Base-by-base conservation (phyloP, 2,888 invertebrate genomes). In the Yponomeuta malinellus region DNA sequence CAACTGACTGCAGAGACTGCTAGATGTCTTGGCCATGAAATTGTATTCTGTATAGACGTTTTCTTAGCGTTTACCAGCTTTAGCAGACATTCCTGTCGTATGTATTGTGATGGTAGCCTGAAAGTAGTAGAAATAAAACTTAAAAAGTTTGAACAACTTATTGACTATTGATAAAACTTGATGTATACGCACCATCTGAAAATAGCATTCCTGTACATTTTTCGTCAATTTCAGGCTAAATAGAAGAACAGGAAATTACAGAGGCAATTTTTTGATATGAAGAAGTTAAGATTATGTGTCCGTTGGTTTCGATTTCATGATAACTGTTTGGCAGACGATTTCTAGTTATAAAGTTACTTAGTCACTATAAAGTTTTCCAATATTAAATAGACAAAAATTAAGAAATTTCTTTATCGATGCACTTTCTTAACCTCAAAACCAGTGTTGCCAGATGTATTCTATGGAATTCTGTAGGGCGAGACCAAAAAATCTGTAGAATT, bases 181-280 rank as follows among this genome's bases (percentile, higher is more conserved):
- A 52, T 6, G 33, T 33, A 10, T 52, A 76, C 83, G 82, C 80
- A 90, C 90, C 86, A 81, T 76, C 79, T 81, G 71, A 84, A 78
- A 72, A 87, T 73, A 43, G 87, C 71, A 74, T 75, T 83, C 78
- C 83, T 87, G 73, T 86, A 88, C 90, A 90, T 90, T 15, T 59
- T 59, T 15, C 1, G 12, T 15, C 5, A 15, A 59, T 15, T 15
- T 12, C 5, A 15, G 52, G 52, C 52, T 59, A 4, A 9, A 59
- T 59, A 12, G 15, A 59, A 59, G 15, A 59, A 15, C 15, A 59
- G 15, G 2, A 59, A 59, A 15, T 15, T 15, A 59, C 52, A 2
- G 15, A 15, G 15, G 52, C 15, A 59, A 59, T 5, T 59, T 15
- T 59, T 59, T 15, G 12, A 52, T 12, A 52, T 12, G 12, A 12